phyloP scores from a whole-genome alignment of 2,113 vertebrate species.

The Protomyctophum bolini region DNA sequence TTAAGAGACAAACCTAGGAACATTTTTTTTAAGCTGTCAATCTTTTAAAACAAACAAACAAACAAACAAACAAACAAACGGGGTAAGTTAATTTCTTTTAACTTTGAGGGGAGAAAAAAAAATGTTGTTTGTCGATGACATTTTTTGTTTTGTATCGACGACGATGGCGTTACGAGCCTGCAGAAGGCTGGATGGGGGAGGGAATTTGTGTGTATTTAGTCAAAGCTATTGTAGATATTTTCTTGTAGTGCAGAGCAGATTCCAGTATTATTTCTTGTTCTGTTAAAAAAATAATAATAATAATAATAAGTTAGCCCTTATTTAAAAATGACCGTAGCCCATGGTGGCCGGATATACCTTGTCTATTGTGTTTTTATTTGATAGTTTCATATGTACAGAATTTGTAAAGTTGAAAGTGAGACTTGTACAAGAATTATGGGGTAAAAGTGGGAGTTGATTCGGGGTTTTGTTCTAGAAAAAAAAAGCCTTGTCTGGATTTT shows the following conservation, averaged over 20 bases:
- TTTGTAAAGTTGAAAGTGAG: constrained; percentile 75
- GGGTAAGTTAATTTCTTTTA: constrained; percentile 80
- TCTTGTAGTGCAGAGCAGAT: constrained; percentile 89
- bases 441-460: constrained; percentile 63
- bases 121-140: constrained; percentile 48
- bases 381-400: constrained; percentile 84
- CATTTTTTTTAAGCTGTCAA: constrained; percentile 76
- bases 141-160: constrained; percentile 44
- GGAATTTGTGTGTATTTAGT: constrained; percentile 82
- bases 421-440: constrained; percentile 75
- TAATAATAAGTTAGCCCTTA: constrained; percentile 89
- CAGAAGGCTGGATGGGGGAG: constrained; percentile 70
- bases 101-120: constrained; percentile 54
- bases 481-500: constrained; percentile 93
- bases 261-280: constrained; percentile 94
- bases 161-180: constrained; percentile 72
- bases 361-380: constrained; percentile 85
- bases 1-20: constrained; percentile 62
- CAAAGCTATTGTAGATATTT: constrained; percentile 92
- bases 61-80: constrained; percentile 54
- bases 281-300: constrained; percentile 77
- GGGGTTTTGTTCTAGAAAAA: constrained; percentile 67
- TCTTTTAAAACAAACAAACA: constrained; percentile 71
- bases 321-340: constrained; percentile 91
- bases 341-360: constrained; percentile 83